Evolutionary conservation across 2,888 invertebrate genomes (phyloP).

Genomic region (Pterostichus madidus): DNA sequence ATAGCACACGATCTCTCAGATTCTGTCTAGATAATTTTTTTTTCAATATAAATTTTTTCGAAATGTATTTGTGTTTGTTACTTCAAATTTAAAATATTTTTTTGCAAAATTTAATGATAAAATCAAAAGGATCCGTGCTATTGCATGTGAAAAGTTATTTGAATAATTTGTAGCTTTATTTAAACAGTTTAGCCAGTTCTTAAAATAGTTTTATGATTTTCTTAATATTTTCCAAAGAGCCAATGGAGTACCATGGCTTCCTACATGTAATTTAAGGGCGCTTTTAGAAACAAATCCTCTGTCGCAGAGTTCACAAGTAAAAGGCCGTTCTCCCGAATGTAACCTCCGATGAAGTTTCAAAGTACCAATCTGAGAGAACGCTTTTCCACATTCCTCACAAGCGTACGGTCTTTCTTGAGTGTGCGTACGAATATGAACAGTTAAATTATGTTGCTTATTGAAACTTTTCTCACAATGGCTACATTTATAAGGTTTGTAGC

Average conservation of each 20-base stretch:
- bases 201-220: no score
- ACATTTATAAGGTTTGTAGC: constrained; percentile 69
- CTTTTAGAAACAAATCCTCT: constrained; percentile 73
- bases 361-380: constrained; percentile 67
- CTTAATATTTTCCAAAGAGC: no score
- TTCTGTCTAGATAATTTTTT: no score
- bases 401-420: constrained; percentile 11
- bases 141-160: no score
- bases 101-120: no score
- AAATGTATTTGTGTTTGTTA: no score
- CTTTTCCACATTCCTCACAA: constrained; percentile 56
- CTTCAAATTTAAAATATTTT: no score
- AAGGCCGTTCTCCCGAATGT: constrained; percentile 79
- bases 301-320: constrained; percentile 76
- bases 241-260: constrained; percentile 69
- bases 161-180: no score
- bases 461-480: constrained; percentile 67
- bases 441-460: constrained; percentile 61
- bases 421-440: constrained; percentile 46
- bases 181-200: no score
- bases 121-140: no score
- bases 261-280: constrained; percentile 74
- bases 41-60: no score
- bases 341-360: constrained; percentile 76
- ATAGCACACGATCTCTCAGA: no score